Evolutionary conservation across 2,888 invertebrate species (phyloP), one percentile per base, ranked within the genome.

Genomic region (Thera obeliscata): DNA sequence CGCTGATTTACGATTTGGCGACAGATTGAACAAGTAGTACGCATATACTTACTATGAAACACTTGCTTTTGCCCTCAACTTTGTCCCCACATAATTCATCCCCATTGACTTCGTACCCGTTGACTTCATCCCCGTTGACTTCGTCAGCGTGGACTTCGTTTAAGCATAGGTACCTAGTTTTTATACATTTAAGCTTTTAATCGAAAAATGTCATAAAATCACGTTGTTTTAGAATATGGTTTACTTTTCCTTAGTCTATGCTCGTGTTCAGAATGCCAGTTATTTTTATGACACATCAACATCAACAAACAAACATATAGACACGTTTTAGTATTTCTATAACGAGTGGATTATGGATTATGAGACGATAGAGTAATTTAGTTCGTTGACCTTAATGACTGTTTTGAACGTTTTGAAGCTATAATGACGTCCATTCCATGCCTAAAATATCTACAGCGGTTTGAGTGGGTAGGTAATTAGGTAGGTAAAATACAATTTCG

Each of bases 1-100:
- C 67, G 78, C 59, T 75, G 75, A 78, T 73, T 76, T 76, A 76
- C 66, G 70, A 73, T 58, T 55, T 43, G 75, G 9, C 59, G 72
- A 76, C 69, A 65, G 74, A 76, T 52, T 9, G 7, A 7, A 46
- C 7, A 22, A 33, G 33, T 52, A 9, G 8, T 8, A 50, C 50
- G 12, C 4, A 7, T 6, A 22, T n/a, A n/a, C n/a, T n/a, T 50
- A 5, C 12, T 11, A 12, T 22, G 50, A 5, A 50, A n/a, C 1
- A 36, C 55, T 54, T 36, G 35, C 7, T 55, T 55, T 36, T n/a
- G n/a, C 11, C 35, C 6, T 0, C 49, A 12, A 49, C 49, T 49
- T 12, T 6, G 3, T 9, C 2, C 38, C 6, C 50, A 6, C 12
- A 11, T 48, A 11, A 0, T 3, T 7, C 41, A 7, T 41, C 41